Evolutionary conservation across 1,140 invertebrate species (phyloP).

Genomic region (Euglossa dilemma): DNA sequence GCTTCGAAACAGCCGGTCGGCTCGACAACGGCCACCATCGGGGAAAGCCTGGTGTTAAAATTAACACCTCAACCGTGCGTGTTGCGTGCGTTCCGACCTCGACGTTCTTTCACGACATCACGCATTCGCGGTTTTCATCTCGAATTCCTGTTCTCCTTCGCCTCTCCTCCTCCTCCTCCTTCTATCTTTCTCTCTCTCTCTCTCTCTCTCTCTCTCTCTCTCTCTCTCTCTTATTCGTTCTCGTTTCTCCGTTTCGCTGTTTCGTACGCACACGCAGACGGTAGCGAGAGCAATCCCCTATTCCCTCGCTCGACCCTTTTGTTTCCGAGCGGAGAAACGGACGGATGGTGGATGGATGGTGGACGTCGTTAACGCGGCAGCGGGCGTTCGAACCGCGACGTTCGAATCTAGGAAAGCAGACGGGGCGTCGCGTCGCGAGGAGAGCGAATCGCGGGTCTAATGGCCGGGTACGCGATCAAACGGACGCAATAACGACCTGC

Average conservation of each 20-base stretch:
- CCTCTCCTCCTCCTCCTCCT: background rate
- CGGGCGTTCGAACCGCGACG: background rate
- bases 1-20: conserved; percentile 46
- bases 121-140: conserved; percentile 42
- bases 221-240: background rate
- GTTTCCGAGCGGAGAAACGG: background rate
- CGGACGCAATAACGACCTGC: conserved; percentile 13
- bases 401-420: background rate
- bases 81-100: conserved; percentile 59
- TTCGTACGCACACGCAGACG: background rate
- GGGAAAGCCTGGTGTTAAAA: conserved; percentile 61
- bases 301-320: too few relatives aligned
- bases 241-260: background rate
- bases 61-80: conserved; percentile 62
- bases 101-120: conserved; percentile 38
- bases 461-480: conserved; percentile 1
- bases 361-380: conserved; percentile 5
- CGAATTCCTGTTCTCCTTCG: background rate
- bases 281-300: too few relatives aligned
- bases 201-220: background rate
- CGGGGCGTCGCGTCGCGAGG: background rate
- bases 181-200: background rate
- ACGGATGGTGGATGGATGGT: background rate
- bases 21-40: conserved; percentile 27
- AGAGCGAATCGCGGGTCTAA: background rate